phyloP scores from a whole-genome alignment of 2,113 vertebrate species.

The Heloderma charlesbogerti region DNA sequence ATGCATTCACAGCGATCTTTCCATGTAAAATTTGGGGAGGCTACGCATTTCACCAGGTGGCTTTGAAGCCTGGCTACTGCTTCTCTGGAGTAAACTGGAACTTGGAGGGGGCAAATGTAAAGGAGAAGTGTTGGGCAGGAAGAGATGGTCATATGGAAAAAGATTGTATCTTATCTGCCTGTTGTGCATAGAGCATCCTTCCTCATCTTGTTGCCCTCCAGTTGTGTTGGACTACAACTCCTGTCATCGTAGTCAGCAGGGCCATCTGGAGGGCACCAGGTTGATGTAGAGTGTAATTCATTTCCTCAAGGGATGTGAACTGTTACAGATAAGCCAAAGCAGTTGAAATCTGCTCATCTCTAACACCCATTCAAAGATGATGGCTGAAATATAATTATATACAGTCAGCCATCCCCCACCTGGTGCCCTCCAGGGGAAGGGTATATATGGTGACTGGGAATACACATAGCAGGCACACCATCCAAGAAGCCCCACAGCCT shows the following conservation, averaged over 20 bases:
- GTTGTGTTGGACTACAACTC: too few species aligned
- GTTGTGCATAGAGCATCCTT: neutral
- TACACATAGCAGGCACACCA: neutral
- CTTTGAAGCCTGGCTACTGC: neutral
- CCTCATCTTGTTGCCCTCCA: too few species aligned
- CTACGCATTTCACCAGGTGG: neutral
- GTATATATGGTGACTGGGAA: neutral
- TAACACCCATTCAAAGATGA: too few species aligned
- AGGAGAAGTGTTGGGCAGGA: neutral
- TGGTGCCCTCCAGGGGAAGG: neutral
- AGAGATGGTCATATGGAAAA: neutral
- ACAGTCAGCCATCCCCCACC: neutral
- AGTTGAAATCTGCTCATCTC: neutral
- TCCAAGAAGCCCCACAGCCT: neutral
- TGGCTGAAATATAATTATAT: constrained; percentile 27
- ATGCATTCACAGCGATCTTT: neutral
- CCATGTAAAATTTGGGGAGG: neutral
- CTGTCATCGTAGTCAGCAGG: too few species aligned
- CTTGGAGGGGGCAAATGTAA: neutral
- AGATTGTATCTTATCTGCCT: too few species aligned
- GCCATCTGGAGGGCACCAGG: neutral
- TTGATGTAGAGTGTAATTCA: neutral
- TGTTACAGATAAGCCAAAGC: neutral
- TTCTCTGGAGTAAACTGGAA: neutral
- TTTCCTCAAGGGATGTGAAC: neutral